Evolutionary conservation across 1,140 invertebrate species (phyloP), one percentile per base, ranked within the genome.

Genomic region (Steinernema feltiae): DNA sequence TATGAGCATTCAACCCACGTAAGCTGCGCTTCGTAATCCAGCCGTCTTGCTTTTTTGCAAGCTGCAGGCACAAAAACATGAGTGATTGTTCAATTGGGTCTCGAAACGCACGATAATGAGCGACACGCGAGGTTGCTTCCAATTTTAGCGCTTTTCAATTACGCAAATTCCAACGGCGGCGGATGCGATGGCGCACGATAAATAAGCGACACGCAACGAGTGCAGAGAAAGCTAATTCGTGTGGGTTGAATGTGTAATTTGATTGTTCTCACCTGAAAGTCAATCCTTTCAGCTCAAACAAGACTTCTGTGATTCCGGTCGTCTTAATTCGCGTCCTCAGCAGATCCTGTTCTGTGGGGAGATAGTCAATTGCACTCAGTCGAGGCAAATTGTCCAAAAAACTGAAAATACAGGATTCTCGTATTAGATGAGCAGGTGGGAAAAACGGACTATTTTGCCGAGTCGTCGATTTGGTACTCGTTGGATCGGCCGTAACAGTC

Each of bases 391-490:
- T 86, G 76, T 85, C 85, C 32, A 85, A 74, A 73, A 85, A 85
- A 78, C 84, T 85, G 79, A 75, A 86, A 76, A 35, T 30, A 31
- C 46, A 71, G 32, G 32, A 27, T 46, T 24, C 30, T 78, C 21
- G 32, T 15, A 71, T 76, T 48, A 73, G 24, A 24, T 79, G 12
- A 32, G 76, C 12, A 21, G 2, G 30, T 15, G 30, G 27, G 69
- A 72, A 72, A 69, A 69, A 48, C 81, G 87, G 82, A 90, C 89
- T 93, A 93, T 90, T 92, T 91, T 15, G 92, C 92, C 81, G 91
- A 92, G 83, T 93, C 92, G 74, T 85, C 84, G 63, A 85, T 93
- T 90, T 21, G 93, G 86, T 91, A 93, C 87, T 93, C 92, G 83
- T 92, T 92, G 0, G 91, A 91, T 82, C 92, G 87, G 79, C 88